Base-by-base conservation (phyloP, 2,888 invertebrate genomes). In the Chalcis sispes region DNA sequence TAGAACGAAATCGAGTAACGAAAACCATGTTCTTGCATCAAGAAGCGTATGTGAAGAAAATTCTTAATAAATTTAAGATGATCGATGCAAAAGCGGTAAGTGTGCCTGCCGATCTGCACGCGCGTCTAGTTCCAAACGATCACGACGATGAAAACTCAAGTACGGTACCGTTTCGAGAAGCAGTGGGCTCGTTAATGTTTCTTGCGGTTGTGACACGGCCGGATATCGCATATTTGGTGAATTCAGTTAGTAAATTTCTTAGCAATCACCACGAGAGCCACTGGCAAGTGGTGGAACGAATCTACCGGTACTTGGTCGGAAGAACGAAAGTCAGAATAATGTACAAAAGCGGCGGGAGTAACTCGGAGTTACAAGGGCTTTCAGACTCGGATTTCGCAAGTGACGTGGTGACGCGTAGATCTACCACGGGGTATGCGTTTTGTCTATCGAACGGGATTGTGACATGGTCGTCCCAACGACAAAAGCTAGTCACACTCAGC, bases 361-460 rank as follows among this genome's bases (percentile, higher is more conserved):
- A 1, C 2, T 23, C 8, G 7, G 23, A 23, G 4, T 10, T 52
- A 1, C 5, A 4, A 1, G 52, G 52, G 0, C 23, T 23, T 7
- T 20, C 23, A 1, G 52, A 52, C n/a, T 20, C 56, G 2, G 56
- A 56, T 27, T 56, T 56, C 15, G 56, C 56, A 1, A n/a, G 56
- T n/a, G 56, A 56, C n/a, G 0, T 27, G 2, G 29, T 13, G 5
- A 29, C 27, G 1, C 27, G 56, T n/a, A 27, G 29, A n/a, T 56
- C 56, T 13, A 29, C 29, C 13, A 23, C 23, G 3, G 23, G 46
- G 25, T 46, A 46, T 25, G 15, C 46, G 2, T 59, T 59, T 32
- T 59, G 80, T 77, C 4, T 52, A 1, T 46, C 15, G 2, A 46
- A 46, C 13, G 46, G 46, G 10, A 46, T 46, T 46, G 46, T 46